These are phyloP conservation scores for Telenomus remus DNA, from an alignment of 1,140 invertebrate species.

Conservation along the genomic window DNA sequence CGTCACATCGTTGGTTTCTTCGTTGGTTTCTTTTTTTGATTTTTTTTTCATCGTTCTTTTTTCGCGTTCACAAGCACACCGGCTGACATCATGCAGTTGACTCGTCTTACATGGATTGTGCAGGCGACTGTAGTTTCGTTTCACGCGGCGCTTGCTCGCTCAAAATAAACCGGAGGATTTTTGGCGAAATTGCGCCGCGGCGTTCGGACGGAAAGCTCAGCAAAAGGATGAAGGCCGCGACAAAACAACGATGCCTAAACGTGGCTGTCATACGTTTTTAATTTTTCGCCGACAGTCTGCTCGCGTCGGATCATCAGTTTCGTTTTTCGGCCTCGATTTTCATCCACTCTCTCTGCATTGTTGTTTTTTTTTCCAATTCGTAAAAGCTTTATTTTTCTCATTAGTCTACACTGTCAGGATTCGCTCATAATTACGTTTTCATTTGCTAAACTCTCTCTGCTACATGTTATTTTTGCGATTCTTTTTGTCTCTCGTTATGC, in stretches of 20 bases:
- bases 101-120: constrained; percentile 44
- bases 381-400: constrained; percentile 22
- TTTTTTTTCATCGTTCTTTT: constrained; percentile 6
- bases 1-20: constrained; percentile 5
- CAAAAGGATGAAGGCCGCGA: not conserved
- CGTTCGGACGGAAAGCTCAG: constrained; percentile 16
- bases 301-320: not conserved
- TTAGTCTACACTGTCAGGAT: constrained; percentile 21
- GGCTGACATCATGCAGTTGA: constrained; percentile 31
- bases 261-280: constrained; percentile 16
- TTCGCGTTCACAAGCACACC: too few relatives aligned
- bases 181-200: constrained; percentile 18
- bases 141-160: constrained; percentile 32
- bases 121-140: constrained; percentile 42
- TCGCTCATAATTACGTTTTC: constrained; percentile 39
- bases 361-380: not conserved
- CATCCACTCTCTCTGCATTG: not conserved
- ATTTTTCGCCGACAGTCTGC: constrained; percentile 13
- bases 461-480: constrained; percentile 16
- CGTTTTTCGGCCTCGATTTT: not conserved
- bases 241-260: not conserved
- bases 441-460: constrained; percentile 26
- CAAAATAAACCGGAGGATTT: constrained; percentile 41
- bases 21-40: not conserved
- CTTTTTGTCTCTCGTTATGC: not conserved